Evolutionary conservation across 2,113 vertebrate genomes (phyloP), one percentile per base, ranked within the genome.

Genomic region (Cyanistes caeruleus): DNA sequence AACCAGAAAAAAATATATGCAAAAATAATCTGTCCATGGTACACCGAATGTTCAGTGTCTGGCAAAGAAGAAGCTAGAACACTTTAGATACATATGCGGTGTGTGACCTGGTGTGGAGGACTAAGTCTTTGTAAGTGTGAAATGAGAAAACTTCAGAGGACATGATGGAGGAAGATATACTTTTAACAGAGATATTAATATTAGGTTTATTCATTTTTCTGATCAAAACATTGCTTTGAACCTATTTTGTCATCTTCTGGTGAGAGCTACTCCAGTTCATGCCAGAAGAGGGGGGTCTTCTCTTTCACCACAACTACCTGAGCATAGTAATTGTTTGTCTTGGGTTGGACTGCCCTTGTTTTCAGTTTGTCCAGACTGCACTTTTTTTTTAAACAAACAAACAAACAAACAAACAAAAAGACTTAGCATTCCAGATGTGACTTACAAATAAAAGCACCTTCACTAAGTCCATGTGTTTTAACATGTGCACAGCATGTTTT

Each of bases 211-310:
- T 79, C 28, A 25, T 78, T 24, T 68, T 59, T 88, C 25, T 63
- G 31, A 55, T 41, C 15, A 72, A 83, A 93, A 77, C 24, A 78
- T 37, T 15, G 5, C 43, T 88, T 83, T 60, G 51, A 86, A 65
- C 43, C 14, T 33, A 30, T 24, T 86, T 76, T 70, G 51, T 51
- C 6, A 35, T 80, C 81, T 93, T 86, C 80, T 90, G 58, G 60
- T 39, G 62, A 78, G 37, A 96, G 95, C 93, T 96, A 95, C 89
- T 95, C 96, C 94, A 83, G 37, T 72, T 91, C 81, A 79, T 93
- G 74, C 91, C 94, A 96, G 93, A 96, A 95, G 94, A 93, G 84
- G 89, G 89, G 49, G 20, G 91, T 84, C 94, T 93, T 92, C 85
- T 95, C 95, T 96, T 94, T 95, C 92, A 69, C 31, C 44, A 1